Base-by-base conservation (phyloP, 2,888 invertebrate genomes). In the Azorinus chamasolen region DNA sequence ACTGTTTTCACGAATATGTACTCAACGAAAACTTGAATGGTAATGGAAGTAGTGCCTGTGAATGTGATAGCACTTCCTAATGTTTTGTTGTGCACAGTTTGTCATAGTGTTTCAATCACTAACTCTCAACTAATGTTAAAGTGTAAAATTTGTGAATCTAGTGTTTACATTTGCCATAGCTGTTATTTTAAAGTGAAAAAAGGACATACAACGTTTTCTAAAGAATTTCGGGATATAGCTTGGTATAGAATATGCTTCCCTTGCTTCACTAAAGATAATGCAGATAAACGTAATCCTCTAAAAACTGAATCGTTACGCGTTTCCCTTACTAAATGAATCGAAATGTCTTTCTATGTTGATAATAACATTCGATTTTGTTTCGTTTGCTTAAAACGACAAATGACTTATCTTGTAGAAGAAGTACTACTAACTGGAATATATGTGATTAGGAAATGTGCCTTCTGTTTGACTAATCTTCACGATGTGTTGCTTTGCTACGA, bases 311-410 rank as follows among this genome's bases (percentile, higher is more conserved):
- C 10, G 5, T 32, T 6, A 32, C 5, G 32, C 32, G 10, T 6
- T 41, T 45, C 45, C 20, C 14, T 45, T 45, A 18, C 20, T 18
- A 20, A 45, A 18, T 45, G 20, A 45, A 20, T 20, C 20, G n/a
- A 45, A 45, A 45, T 45, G 45, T n/a, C 45, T 45, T 45, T 45
- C 45, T 45, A 18, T 45, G 45, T 20, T 45, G 45, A 45, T 45
- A 16, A 45, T 45, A 16, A 45, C 14, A 45, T 45, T 20, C 45
- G 45, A 45, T 45, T 45, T 45, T 45, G 45, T 20, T 45, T 45
- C 14, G 20, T 45, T 5, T 45, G 45, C 20, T 45, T 45, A 45
- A 45, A 45, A 16, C n/a, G 45, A 45, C 45, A 45, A 45, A 45
- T 5, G 4, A 45, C 45, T 18, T 20, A 45, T 20, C 4, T 45